Conservation (phyloP, 2,888 invertebrate species). For the Orthosia gothica region DNA sequence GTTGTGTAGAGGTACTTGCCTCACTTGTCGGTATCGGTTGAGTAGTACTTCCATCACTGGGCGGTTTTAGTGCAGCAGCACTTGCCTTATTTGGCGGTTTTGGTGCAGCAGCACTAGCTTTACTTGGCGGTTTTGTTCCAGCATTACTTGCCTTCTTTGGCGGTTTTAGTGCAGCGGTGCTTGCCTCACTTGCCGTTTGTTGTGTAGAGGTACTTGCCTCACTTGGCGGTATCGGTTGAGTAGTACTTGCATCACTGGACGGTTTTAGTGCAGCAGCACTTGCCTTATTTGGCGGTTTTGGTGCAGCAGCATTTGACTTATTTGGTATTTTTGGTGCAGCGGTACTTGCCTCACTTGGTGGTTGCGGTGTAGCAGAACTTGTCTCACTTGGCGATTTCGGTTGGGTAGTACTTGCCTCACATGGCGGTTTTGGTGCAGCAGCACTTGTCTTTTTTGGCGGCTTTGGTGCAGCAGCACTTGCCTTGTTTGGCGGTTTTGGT, state of each 20-base stretch:
- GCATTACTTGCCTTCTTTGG: neutral
- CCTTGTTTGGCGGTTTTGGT: too few species aligned
- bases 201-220: conserved; percentile 1
- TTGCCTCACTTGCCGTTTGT: neutral
- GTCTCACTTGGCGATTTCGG: neutral
- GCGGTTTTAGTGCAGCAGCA: neutral
- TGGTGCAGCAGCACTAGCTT: conserved; percentile 1
- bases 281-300: neutral
- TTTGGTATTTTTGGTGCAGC: neutral
- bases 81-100: neutral
- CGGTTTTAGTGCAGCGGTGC: neutral
- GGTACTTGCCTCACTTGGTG: neutral
- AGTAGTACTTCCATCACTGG: neutral
- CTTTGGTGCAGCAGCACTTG: too few species aligned
- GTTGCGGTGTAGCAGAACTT: neutral
- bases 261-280: neutral
- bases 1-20: conserved; percentile 1
- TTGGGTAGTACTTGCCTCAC: conserved; percentile 2
- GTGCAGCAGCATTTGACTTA: neutral
- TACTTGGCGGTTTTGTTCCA: neutral
- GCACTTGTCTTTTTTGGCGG: too few species aligned
- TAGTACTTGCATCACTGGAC: neutral
- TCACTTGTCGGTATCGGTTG: neutral
- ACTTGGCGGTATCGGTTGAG: neutral
- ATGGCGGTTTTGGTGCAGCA: neutral